Evolutionary conservation across 2,888 invertebrate species (phyloP).

Genomic region (Eudasyphora cyanicolor): DNA sequence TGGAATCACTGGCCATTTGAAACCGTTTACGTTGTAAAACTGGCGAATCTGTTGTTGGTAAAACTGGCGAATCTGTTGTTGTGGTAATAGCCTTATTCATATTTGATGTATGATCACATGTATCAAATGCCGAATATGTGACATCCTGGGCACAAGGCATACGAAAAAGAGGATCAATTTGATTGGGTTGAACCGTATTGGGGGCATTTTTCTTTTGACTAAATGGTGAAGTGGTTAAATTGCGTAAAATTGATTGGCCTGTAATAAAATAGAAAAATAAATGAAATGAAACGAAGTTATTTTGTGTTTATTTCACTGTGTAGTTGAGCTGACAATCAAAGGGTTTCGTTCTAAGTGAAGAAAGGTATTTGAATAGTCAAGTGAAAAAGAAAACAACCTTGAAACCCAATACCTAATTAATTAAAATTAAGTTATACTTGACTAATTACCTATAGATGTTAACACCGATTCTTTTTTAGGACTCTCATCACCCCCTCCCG

Average conservation of each 20-base stretch:
- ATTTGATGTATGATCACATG: conserved; percentile 60
- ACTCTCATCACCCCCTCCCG: conserved; percentile 70
- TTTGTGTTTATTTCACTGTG: too few relatives aligned
- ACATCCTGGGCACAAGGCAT: conserved; percentile 65
- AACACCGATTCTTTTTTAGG: conserved; percentile 79
- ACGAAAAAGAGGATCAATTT: conserved; percentile 70
- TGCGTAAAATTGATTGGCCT: conserved; percentile 79
- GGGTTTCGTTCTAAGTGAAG: too few relatives aligned
- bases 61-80: conserved; percentile 59
- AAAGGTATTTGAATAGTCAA: too few relatives aligned
- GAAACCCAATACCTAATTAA: too few relatives aligned
- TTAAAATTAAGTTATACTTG: background rate
- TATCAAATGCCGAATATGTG: conserved; percentile 60
- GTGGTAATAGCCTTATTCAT: conserved; percentile 56
- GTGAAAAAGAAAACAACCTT: too few relatives aligned
- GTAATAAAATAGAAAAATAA: background rate
- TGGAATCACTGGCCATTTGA: conserved; percentile 64
- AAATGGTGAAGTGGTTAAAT: conserved; percentile 79
- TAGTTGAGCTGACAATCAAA: too few relatives aligned
- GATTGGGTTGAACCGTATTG: conserved; percentile 65
- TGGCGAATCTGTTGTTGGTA: conserved; percentile 61
- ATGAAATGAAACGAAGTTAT: too few relatives aligned
- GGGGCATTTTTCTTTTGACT: conserved; percentile 77
- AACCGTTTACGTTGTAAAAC: conserved; percentile 70
- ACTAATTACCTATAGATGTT: conserved; percentile 76